Conservation (phyloP, 2,797 vertebrate genomes). For the Cuculus canorus region DNA sequence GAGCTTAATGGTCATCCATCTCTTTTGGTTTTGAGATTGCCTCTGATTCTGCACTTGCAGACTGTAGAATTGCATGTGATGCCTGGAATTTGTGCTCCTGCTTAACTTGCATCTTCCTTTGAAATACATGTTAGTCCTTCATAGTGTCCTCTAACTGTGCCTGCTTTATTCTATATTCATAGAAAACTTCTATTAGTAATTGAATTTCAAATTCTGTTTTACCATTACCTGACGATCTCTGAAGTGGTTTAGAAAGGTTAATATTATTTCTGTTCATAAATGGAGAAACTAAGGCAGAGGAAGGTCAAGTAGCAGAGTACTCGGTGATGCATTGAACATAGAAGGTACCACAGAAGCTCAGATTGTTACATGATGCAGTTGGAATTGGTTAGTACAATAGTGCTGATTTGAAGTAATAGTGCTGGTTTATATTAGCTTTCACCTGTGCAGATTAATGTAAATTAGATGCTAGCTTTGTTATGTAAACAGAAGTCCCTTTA, state of each 20-base stretch:
- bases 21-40: not conserved
- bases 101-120: not conserved
- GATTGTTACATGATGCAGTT: not conserved
- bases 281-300: not conserved
- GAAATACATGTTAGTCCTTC: not conserved
- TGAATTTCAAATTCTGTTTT: not conserved
- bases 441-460: conserved; percentile 8
- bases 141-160: not conserved
- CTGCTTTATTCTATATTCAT: not conserved
- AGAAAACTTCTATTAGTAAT: not conserved
- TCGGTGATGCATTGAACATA: not conserved
- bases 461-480: not conserved
- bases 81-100: not conserved
- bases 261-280: not conserved
- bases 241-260: not conserved
- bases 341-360: not conserved
- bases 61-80: not conserved
- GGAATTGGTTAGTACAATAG: not conserved
- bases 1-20: not conserved
- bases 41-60: not conserved
- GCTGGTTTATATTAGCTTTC: not conserved
- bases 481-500: not conserved
- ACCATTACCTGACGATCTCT: not conserved
- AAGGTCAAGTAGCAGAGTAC: not conserved
- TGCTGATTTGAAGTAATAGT: not conserved